Evolutionary conservation across 1,140 invertebrate genomes (phyloP).

Genomic region (Bombus waltoni): DNA sequence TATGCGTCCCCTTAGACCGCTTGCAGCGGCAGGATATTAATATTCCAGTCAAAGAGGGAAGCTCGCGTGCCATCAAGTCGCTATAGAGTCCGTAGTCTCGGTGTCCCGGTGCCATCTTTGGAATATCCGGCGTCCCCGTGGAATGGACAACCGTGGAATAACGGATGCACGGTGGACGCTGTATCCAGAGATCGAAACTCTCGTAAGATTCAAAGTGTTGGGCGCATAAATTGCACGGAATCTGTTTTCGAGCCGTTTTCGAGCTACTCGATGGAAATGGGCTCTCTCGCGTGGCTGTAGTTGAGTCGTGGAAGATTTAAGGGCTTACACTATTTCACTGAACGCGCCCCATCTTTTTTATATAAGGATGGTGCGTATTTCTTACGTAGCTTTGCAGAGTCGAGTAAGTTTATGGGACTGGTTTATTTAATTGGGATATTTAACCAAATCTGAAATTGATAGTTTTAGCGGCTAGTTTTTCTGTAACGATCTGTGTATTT

Average conservation of each 20-base stretch:
- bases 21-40: slow-evolving; percentile 59
- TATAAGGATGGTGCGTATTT: not conserved
- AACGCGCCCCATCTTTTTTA: not conserved
- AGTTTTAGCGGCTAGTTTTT: too few species aligned
- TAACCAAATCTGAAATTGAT: too few species aligned
- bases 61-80: slow-evolving; percentile 61
- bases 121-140: slow-evolving; percentile 68
- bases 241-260: slow-evolving; percentile 17
- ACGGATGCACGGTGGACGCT: slow-evolving; percentile 51
- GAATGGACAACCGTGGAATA: slow-evolving; percentile 66
- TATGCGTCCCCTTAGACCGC: slow-evolving; percentile 58
- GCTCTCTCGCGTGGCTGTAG: not conserved
- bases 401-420: not conserved
- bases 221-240: slow-evolving; percentile 24
- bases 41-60: slow-evolving; percentile 65
- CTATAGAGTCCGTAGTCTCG: slow-evolving; percentile 53
- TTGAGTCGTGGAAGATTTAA: not conserved
- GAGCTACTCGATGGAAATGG: not conserved
- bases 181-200: slow-evolving; percentile 46
- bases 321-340: not conserved
- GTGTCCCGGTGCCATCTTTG: slow-evolving; percentile 61
- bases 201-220: slow-evolving; percentile 32
- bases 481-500: too few species aligned
- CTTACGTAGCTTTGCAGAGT: not conserved
- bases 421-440: too few species aligned